These are phyloP conservation scores for Pogonocherus hispidulus DNA, from an alignment of 2,888 invertebrate genomes.

Conservation along the genomic window DNA sequence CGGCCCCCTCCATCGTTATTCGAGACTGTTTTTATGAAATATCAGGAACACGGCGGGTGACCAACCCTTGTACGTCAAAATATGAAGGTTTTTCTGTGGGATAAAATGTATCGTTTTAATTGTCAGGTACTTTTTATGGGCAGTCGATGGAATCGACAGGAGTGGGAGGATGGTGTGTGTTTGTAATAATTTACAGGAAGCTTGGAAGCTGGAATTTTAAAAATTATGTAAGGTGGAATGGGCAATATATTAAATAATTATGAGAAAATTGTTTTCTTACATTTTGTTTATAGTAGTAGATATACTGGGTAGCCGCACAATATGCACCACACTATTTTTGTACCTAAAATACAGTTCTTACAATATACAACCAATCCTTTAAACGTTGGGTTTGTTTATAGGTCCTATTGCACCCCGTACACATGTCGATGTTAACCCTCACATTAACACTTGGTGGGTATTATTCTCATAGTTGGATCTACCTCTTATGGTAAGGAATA, in stretches of 20 bases:
- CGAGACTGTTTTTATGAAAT: conserved; percentile 49
- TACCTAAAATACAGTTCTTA: no score
- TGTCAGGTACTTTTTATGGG: not conserved
- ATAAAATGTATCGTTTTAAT: conserved; percentile 29
- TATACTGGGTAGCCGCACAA: no score
- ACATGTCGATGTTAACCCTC: no score
- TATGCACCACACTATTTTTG: no score
- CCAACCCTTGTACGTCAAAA: conserved; percentile 53
- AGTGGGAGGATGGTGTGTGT: not conserved
- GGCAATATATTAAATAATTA: not conserved
- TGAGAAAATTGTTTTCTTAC: no score
- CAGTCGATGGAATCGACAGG: not conserved
- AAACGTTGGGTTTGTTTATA: no score
- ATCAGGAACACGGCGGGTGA: conserved; percentile 47
- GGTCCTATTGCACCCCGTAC: no score
- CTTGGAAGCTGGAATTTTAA: not conserved
- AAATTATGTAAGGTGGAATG: not conserved
- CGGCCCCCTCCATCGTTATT: conserved; percentile 39
- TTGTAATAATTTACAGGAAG: not conserved
- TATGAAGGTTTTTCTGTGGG: conserved; percentile 37
- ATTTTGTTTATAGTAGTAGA: no score
- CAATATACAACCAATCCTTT: no score
- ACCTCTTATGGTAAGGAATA: no score
- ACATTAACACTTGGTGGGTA: no score
- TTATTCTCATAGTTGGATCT: no score